These are phyloP conservation scores for Cavia porcellus DNA, from an alignment of 2,113 vertebrate genomes.

Conservation along the genomic window DNA sequence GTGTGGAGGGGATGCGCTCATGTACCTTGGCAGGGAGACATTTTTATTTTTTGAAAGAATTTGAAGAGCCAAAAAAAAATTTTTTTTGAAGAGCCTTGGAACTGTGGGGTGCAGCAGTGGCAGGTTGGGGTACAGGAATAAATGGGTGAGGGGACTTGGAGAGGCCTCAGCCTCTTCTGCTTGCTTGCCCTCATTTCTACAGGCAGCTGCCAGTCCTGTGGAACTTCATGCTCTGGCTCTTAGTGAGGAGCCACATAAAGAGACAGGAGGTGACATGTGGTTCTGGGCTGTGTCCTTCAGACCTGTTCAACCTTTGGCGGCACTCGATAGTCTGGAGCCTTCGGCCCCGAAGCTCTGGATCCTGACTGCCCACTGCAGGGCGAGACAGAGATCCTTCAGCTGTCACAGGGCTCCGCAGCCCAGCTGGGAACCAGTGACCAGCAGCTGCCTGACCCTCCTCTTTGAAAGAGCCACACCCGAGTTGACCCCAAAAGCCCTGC, in stretches of 20 bases:
- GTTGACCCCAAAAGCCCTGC: not conserved
- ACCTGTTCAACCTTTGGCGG: not conserved
- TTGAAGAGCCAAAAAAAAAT: not conserved
- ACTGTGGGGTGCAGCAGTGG: not conserved
- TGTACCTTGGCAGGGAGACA: not conserved
- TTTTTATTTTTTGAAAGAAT: not conserved
- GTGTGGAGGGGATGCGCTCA: not conserved
- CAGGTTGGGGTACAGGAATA: not conserved
- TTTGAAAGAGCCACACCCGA: not conserved
- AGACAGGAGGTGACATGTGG: not conserved
- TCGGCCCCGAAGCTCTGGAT: not conserved
- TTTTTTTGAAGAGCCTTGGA: not conserved
- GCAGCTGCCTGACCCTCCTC: constrained; percentile 46
- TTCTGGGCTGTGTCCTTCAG: not conserved
- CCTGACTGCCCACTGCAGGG: not conserved
- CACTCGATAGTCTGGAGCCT: not conserved
- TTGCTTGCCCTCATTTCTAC: not conserved
- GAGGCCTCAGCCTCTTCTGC: not conserved
- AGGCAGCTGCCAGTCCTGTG: not conserved
- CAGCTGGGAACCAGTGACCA: not conserved
- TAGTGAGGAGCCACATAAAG: not conserved
- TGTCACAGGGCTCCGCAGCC: not conserved
- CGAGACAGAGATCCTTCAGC: not conserved
- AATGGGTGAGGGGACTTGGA: not conserved
- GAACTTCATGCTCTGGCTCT: not conserved